Conservation (phyloP, 92 coral and sea anemone genomes). For the Virgularia gustaviana region DNA sequence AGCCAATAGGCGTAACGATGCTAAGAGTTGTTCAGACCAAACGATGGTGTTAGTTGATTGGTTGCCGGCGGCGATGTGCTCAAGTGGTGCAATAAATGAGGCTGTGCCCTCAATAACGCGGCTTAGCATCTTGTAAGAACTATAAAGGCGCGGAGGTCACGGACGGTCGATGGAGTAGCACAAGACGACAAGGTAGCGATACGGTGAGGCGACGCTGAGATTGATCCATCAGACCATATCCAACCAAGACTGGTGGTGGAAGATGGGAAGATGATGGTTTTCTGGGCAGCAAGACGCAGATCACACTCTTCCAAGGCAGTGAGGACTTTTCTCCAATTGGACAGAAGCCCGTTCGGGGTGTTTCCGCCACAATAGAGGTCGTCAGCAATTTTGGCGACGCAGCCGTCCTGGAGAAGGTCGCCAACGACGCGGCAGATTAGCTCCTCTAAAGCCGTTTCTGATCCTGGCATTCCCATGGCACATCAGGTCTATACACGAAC, state of each 20-base stretch:
- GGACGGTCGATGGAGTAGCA: constrained; percentile 21
- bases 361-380: constrained; percentile 58
- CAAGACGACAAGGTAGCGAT: constrained; percentile 52
- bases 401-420: constrained; percentile 49
- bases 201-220: constrained; percentile 40
- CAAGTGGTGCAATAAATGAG: constrained; percentile 1
- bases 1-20: neutral
- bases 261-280: constrained; percentile 5
- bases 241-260: constrained; percentile 8
- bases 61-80: neutral
- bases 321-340: constrained; percentile 24
- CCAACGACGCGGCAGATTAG: constrained; percentile 51
- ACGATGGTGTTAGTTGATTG: neutral
- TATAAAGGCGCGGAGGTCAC: neutral
- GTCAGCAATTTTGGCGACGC: constrained; percentile 54
- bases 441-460: constrained; percentile 52
- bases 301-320: constrained; percentile 19
- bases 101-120: constrained; percentile 1
- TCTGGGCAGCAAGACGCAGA: constrained; percentile 28
- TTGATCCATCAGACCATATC: neutral
- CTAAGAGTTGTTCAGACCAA: neutral
- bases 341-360: constrained; percentile 26
- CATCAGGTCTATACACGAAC: constrained; percentile 46
- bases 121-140: neutral
- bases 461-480: constrained; percentile 55